Percentiles rank a stretch among this genome's conserved stretches.
These are phyloP conservation scores for Hypselothyrea guttata DNA, from an alignment of 2,888 invertebrate genomes.

Conservation along the genomic window DNA sequence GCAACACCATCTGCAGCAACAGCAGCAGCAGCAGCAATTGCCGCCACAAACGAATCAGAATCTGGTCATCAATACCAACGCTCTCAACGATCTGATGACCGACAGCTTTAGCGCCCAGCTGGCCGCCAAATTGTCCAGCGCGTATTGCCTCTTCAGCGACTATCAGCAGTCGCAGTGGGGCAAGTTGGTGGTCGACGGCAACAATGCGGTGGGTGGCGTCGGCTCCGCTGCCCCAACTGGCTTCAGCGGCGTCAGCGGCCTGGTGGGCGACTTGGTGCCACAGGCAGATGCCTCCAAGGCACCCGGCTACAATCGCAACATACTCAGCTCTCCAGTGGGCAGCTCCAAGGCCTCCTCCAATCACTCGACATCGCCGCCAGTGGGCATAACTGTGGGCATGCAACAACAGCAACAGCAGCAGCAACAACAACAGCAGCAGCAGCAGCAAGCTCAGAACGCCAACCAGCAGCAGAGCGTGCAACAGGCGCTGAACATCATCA, in stretches of 20 bases:
- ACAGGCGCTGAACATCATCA: constrained; percentile 65
- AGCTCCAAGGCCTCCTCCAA: constrained; percentile 85
- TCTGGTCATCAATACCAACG: constrained; percentile 68
- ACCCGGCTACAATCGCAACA: constrained; percentile 91
- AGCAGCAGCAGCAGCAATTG: constrained; percentile 28
- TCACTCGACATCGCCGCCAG: constrained; percentile 84
- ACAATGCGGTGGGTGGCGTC: constrained; percentile 39
- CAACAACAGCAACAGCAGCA: constrained; percentile 39
- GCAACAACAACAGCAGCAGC: constrained; percentile 41
- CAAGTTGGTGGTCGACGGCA: constrained; percentile 73
- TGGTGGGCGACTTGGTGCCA: constrained; percentile 80
- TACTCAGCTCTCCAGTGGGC: constrained; percentile 90
- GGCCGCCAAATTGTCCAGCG: constrained; percentile 82
- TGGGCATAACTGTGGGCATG: constrained; percentile 43
- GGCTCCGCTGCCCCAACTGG: constrained; percentile 54
- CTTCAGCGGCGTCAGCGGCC: constrained; percentile 43
- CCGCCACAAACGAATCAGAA: constrained; percentile 58
- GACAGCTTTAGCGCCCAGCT: constrained; percentile 76
- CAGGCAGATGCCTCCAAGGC: constrained; percentile 94
- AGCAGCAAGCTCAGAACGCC: constrained; percentile 13
- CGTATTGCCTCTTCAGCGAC: constrained; percentile 95
- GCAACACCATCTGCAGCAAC: constrained; percentile 23
- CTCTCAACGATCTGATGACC: constrained; percentile 56
- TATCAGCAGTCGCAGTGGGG: constrained; percentile 83
- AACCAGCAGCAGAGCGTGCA: constrained; percentile 51